Evolutionary conservation across 2,888 invertebrate species (phyloP).

Genomic region (Sesia apiformis): DNA sequence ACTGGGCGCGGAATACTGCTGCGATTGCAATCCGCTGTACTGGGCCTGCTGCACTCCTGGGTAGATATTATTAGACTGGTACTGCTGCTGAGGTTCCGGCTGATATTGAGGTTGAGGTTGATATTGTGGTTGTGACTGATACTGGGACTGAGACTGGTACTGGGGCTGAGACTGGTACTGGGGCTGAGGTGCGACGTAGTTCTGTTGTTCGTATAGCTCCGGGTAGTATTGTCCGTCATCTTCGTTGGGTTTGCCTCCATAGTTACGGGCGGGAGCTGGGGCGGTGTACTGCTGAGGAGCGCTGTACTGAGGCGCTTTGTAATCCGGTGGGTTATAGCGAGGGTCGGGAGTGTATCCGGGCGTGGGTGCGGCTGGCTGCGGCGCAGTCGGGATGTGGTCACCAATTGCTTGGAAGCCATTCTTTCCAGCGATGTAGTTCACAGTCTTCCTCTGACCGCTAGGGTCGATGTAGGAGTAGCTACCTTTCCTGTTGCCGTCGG

Average conservation of each 20-base stretch:
- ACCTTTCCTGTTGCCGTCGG: conserved; percentile 87
- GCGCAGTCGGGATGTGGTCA: conserved; percentile 84
- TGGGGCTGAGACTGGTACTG: conserved; percentile 46
- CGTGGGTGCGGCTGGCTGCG: conserved; percentile 72
- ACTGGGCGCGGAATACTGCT: conserved; percentile 38
- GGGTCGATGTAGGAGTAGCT: conserved; percentile 91
- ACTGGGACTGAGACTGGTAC: conserved; percentile 45
- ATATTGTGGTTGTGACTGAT: conserved; percentile 41
- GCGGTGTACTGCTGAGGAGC: conserved; percentile 65
- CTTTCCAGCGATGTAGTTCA: conserved; percentile 90
- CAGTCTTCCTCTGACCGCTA: conserved; percentile 84
- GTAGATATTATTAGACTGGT: conserved; percentile 59
- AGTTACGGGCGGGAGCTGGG: conserved; percentile 63
- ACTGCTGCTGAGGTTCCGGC: conserved; percentile 46
- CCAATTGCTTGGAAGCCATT: conserved; percentile 87
- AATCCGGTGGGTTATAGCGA: conserved; percentile 69
- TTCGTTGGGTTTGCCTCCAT: conserved; percentile 60
- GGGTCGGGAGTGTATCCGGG: conserved; percentile 71
- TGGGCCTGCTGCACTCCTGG: conserved; percentile 64
- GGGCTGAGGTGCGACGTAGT: conserved; percentile 49
- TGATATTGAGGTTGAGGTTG: conserved; percentile 45
- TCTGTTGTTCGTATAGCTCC: conserved; percentile 61
- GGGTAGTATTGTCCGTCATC: conserved; percentile 72
- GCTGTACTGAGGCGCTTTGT: conserved; percentile 59
- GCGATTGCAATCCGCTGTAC: conserved; percentile 57